These are phyloP conservation scores for Aplysina aerophoba DNA, from an alignment of 37 sponge, comb jelly and placozoan genomes.

Conservation along the genomic window DNA sequence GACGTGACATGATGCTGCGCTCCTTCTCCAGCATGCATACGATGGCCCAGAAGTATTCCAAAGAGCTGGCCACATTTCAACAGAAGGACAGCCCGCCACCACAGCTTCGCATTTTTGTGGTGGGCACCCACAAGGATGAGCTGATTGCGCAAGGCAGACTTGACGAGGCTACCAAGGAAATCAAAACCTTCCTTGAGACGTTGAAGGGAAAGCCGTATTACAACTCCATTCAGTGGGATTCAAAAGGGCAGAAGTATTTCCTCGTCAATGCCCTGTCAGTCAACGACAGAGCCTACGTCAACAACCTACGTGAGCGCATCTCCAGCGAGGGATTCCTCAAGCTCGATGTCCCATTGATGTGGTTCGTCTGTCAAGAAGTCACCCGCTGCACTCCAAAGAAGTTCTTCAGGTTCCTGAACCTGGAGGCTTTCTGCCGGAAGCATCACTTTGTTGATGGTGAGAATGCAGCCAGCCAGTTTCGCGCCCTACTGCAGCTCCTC, in stretches of 20 bases:
- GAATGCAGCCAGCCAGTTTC: background rate
- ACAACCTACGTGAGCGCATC: background rate
- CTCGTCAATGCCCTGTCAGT: background rate
- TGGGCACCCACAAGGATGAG: background rate
- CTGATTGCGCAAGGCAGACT: background rate
- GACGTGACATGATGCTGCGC: too few species aligned
- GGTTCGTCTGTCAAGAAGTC: background rate
- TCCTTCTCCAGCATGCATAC: too few species aligned
- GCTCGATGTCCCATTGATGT: constrained; percentile 20
- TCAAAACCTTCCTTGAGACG: background rate
- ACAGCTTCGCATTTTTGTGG: background rate
- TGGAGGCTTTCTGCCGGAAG: constrained; percentile 6
- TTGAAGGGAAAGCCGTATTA: constrained; percentile 5
- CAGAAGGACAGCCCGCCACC: too few species aligned
- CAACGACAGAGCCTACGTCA: background rate
- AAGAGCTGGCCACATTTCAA: too few species aligned
- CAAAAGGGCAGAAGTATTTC: too few species aligned
- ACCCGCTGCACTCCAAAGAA: background rate
- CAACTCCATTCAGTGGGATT: background rate
- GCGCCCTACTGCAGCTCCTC: background rate
- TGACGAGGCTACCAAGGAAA: background rate
- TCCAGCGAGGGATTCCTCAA: background rate
- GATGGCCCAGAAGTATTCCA: too few species aligned
- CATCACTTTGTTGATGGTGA: background rate
- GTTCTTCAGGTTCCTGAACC: background rate